Evolutionary conservation across 2,113 vertebrate species (phyloP), one percentile per base, ranked within the genome.

Genomic region (Pseudonaja textilis): DNA sequence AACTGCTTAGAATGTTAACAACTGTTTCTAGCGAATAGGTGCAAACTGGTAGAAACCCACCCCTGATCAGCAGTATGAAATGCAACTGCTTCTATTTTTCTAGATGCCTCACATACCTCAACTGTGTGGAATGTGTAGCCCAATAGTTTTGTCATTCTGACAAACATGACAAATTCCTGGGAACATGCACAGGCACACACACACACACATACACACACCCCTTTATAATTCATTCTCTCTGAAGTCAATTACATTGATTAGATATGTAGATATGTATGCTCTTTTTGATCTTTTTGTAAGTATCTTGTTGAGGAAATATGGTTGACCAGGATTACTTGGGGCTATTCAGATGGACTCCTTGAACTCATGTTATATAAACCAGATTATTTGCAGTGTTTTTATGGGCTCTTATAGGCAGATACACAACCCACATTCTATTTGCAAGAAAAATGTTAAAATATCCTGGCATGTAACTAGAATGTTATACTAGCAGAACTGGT

Each of bases 371-470:
- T 90, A 0, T 16, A 1, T 29, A 74, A 0, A 47, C 59, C 91
- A 14, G 29, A n/a, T 52, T 42, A 23, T 34, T 7, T 34, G 50
- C 52, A 91, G 10, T 85, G 34, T 90, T 74, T 91, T 1, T 29
- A 59, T 55, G 91, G 26, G 5, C 39, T 94, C 88, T 45, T 20
- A 69, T 47, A 93, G 69, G 74, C 39, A 61, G 1, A 93, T 50
- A 56, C 23, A 26, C 26, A 52, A 81, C 47, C 52, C 89, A 94
- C 6, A 29, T 92, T 94, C 56, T 20, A 34, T 86, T 90, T 93
- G 95, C 39, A 64, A 25, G 81, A 14, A 81, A 81, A 42, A 81
- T 42, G 34, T 39, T 81, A 20, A 81, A 81, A 39, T 39, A 81
- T 39, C 69, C 34, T 81, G 74, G 18, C 34, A 81, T 39, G 74